These are phyloP conservation scores for Fregetta grallaria DNA, from an alignment of 2,113 vertebrate genomes.

Conservation along the genomic window DNA sequence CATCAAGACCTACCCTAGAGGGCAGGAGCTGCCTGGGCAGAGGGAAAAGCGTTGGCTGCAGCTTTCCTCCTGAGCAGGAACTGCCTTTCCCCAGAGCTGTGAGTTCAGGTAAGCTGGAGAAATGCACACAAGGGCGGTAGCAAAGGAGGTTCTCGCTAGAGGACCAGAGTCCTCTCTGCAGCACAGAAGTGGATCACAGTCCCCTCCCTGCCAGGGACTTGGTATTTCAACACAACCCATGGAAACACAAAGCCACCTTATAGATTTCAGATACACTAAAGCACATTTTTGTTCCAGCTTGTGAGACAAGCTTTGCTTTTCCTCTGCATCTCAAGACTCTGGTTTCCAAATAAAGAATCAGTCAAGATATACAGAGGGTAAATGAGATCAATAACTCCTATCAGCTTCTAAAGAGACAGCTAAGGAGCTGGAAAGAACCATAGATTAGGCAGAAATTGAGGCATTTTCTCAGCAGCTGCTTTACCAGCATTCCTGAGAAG, in stretches of 20 bases:
- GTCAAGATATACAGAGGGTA: neutral
- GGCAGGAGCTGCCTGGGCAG: neutral
- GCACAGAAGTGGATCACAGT: neutral
- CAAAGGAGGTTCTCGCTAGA: neutral
- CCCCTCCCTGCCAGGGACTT: neutral
- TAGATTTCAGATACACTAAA: neutral
- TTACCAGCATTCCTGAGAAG: neutral
- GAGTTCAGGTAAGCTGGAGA: neutral
- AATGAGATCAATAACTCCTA: slow-evolving; percentile 29
- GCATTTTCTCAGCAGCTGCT: neutral
- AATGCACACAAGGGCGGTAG: neutral
- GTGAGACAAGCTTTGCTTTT: neutral
- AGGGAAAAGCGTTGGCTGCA: neutral
- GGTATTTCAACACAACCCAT: neutral
- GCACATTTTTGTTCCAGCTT: neutral
- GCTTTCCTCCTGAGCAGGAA: neutral
- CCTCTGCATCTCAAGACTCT: neutral
- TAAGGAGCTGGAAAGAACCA: neutral
- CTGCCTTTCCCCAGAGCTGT: neutral
- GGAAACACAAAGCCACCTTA: neutral
- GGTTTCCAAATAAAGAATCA: slow-evolving; percentile 9
- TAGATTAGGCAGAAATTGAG: neutral
- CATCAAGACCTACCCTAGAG: neutral
- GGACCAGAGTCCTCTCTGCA: neutral
- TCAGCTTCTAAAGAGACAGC: slow-evolving; percentile 5